Evolutionary conservation across 1,140 invertebrate species (phyloP).

Genomic region (Mactra quadrangularis): DNA sequence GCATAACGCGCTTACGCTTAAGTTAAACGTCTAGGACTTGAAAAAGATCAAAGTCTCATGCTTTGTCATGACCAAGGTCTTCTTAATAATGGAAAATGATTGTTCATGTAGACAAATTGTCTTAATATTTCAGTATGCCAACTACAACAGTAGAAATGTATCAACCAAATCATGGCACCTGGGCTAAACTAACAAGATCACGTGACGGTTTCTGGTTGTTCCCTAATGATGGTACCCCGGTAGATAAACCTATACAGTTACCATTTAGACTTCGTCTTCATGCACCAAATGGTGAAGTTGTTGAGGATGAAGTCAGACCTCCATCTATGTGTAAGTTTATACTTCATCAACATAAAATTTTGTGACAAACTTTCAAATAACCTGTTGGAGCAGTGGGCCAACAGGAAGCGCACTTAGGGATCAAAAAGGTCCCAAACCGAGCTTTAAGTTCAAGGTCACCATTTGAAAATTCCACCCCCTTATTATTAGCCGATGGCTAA

Average conservation of each 20-base stretch:
- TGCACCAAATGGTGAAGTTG: slow-evolving; percentile 68
- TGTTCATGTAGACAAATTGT: no score
- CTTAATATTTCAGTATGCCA: slow-evolving; percentile 68
- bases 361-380: not conserved
- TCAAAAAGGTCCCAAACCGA: not conserved
- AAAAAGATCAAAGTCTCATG: no score
- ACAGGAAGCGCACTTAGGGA: not conserved
- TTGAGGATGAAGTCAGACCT: slow-evolving; percentile 68
- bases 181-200: slow-evolving; percentile 63
- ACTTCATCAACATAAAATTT: not conserved
- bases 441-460: not conserved
- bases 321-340: slow-evolving; percentile 65
- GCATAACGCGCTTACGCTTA: no score
- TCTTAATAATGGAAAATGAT: no score
- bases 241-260: slow-evolving; percentile 65
- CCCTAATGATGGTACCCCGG: slow-evolving; percentile 30
- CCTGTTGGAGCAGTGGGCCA: not conserved
- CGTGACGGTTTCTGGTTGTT: slow-evolving; percentile 73
- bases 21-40: no score
- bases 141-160: slow-evolving; percentile 68
- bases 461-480: not conserved
- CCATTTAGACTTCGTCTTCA: slow-evolving; percentile 68
- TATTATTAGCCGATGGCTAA: not conserved
- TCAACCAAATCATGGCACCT: slow-evolving; percentile 58
- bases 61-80: no score